phyloP scores from a whole-genome alignment of 2,888 invertebrate species.

The Apeira syringaria region DNA sequence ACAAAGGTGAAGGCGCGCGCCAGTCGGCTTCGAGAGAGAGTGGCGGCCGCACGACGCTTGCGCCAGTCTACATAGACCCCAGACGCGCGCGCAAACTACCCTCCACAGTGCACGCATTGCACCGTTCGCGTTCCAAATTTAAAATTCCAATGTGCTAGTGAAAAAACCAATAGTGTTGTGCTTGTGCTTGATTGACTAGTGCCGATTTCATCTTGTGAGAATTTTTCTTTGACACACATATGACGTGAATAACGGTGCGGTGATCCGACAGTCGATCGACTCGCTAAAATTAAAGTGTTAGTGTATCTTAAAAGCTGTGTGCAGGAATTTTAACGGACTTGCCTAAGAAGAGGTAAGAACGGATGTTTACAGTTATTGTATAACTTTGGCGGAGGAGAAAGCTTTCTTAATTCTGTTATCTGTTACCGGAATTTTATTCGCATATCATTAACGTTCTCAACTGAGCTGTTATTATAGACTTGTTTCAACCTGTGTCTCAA shows the following conservation, averaged over 20 bases:
- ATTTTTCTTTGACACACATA: conserved; percentile 77
- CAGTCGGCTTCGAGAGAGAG: conserved; percentile 75
- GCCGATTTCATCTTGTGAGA: conserved; percentile 50
- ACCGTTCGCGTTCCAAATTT: conserved; percentile 48
- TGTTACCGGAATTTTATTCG: conserved; percentile 36
- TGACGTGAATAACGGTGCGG: conserved; percentile 79
- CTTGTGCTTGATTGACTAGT: conserved; percentile 53
- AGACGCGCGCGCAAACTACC: conserved; percentile 50
- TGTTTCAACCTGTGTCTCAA: no score
- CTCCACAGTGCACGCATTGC: conserved; percentile 45
- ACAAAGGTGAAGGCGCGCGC: conserved; percentile 68
- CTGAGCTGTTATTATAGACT: no score
- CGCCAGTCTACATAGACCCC: conserved; percentile 38
- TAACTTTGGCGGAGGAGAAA: conserved; percentile 66
- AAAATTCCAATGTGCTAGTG: conserved; percentile 46
- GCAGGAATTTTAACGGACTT: conserved; percentile 81
- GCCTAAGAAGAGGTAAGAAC: conserved; percentile 77
- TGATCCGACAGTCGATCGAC: conserved; percentile 73
- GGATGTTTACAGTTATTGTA: conserved; percentile 81
- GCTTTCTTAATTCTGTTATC: conserved; percentile 45
- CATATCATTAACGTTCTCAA: conserved; percentile 17
- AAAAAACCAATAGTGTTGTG: conserved; percentile 56
- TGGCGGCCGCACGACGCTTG: conserved; percentile 60
- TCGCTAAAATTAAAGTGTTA: conserved; percentile 79
- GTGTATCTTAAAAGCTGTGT: conserved; percentile 73